phyloP scores from a whole-genome alignment of 2,888 invertebrate genomes.

The Noctuana brunneofusca region DNA sequence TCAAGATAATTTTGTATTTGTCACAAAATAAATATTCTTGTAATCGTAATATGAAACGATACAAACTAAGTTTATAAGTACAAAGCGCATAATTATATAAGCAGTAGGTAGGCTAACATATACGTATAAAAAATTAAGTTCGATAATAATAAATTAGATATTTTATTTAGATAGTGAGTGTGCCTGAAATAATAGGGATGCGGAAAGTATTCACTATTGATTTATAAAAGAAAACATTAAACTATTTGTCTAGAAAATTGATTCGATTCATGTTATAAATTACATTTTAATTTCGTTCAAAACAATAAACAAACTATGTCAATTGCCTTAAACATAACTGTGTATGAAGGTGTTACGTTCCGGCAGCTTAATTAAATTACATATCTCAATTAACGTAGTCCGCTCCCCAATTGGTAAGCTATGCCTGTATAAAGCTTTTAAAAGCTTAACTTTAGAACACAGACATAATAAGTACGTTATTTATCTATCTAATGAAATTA shows the following conservation, averaged over 20 bases:
- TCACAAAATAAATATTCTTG: conserved; percentile 17
- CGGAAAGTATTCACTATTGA: too few relatives aligned
- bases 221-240: too few relatives aligned
- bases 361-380: too few relatives aligned
- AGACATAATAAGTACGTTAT: background rate
- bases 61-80: conserved; percentile 24
- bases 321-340: too few relatives aligned
- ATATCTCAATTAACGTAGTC: background rate
- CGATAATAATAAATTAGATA: too few relatives aligned
- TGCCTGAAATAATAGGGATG: too few relatives aligned
- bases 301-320: too few relatives aligned
- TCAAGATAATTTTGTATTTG: background rate
- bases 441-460: background rate
- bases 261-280: too few relatives aligned
- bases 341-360: too few relatives aligned
- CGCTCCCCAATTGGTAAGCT: background rate
- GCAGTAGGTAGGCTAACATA: background rate
- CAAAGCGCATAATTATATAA: conserved; percentile 32
- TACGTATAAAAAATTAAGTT: too few relatives aligned
- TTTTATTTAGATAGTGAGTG: background rate
- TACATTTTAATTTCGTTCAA: too few relatives aligned
- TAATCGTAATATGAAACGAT: background rate
- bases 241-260: too few relatives aligned
- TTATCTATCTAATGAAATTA: background rate
- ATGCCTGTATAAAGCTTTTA: conserved; percentile 5